phyloP scores from a whole-genome alignment of 2,113 vertebrate species.

The Thamnophis sirtalis region DNA sequence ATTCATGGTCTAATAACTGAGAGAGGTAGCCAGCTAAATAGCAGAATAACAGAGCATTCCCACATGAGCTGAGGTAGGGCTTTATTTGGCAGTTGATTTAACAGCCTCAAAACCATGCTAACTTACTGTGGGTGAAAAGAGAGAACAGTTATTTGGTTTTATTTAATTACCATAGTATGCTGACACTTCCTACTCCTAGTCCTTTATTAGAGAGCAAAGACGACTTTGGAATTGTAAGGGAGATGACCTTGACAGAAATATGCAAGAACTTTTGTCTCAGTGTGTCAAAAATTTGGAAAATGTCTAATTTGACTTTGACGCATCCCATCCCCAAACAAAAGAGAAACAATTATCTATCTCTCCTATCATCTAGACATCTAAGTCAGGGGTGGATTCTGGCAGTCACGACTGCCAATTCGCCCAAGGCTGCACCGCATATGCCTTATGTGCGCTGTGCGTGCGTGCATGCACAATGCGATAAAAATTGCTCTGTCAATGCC shows the following conservation, averaged over 20 bases:
- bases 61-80: neutral
- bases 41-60: conserved; percentile 2
- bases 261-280: neutral
- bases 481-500: too few species aligned
- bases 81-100: neutral
- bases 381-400: neutral
- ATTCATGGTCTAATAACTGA: neutral
- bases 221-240: neutral
- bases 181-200: neutral
- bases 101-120: neutral
- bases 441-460: too few species aligned
- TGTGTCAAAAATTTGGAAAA: neutral
- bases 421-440: too few species aligned
- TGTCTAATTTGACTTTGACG: neutral
- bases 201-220: neutral
- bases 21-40: neutral
- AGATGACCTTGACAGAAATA: neutral
- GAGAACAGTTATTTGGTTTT: neutral
- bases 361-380: neutral
- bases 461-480: too few species aligned
- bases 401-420: too few species aligned
- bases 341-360: neutral
- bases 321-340: neutral
- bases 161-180: neutral
- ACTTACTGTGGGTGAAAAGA: neutral